Percentiles rank a stretch among this genome's conserved stretches.
phyloP scores from a whole-genome alignment of 1,140 invertebrate species.

The Myzus persicae region DNA sequence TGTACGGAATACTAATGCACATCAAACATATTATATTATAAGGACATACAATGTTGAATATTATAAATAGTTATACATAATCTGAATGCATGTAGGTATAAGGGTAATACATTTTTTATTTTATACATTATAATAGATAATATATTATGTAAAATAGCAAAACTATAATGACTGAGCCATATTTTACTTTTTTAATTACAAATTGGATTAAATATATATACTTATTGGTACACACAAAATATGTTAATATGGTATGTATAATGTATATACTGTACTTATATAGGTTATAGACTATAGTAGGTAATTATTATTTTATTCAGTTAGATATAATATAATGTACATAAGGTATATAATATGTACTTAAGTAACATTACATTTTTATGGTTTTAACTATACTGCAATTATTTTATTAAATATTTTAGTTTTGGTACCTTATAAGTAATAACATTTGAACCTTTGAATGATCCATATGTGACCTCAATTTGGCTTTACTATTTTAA shows the following conservation, averaged over 20 bases:
- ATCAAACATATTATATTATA: not conserved
- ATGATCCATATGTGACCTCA: conserved; percentile 19
- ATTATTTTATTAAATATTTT: not conserved
- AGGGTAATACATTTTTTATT: not conserved
- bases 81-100: too few species aligned
- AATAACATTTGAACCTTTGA: not conserved
- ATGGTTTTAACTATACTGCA: not conserved
- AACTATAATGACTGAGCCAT: not conserved
- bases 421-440: too few species aligned
- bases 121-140: not conserved
- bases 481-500: conserved; percentile 38
- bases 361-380: not conserved
- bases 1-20: not conserved
- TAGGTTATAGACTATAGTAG: not conserved
- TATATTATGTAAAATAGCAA: not conserved
- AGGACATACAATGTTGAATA: not conserved
- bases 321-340: not conserved
- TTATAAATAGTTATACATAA: not conserved
- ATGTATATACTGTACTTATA: not conserved
- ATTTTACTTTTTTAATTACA: not conserved
- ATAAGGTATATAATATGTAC: not conserved
- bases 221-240: not conserved
- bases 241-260: not conserved
- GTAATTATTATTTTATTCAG: not conserved
- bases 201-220: not conserved